Evolutionary conservation across 2,797 vertebrate species (phyloP), one percentile per base, ranked within the genome.

Genomic region (Nannoperca obscura): DNA sequence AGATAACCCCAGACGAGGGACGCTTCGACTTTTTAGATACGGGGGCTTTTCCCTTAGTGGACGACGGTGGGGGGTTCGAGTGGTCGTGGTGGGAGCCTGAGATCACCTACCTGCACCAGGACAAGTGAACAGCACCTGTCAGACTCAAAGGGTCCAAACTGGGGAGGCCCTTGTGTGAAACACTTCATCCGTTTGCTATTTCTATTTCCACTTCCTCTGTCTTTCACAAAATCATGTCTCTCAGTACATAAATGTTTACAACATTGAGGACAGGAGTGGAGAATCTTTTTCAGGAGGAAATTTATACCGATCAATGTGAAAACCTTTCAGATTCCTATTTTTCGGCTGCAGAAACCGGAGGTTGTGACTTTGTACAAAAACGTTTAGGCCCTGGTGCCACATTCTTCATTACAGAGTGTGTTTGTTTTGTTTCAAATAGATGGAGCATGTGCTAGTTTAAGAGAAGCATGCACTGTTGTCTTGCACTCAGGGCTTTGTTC

Each of bases 181-280:
- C 70, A 78, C 82, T 44, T 62, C 67, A 46, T 74, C 65, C 62
- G 10, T 86, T 80, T 82, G 61, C 59, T 71, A 32, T 76, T 84
- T 88, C 78, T 76, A 53, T 78, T 80, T 82, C 80, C 60, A 70
- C 81, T 84, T 87, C 74, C 61, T 83, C 79, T 76, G 7, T 72
- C 63, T 60, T 52, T 88, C 86, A 86, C 84, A 55, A 83, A 62
- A 69, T 69, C 70, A 53, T 68, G 49, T 82, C 71, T 88, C 78
- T 90, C 80, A 7, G 78, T 88, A 83, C 74, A 62, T 82, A 76
- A 88, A 91, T 94, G 93, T 94, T 94, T 94, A 94, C 92, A 93
- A 77, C 74, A 69, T 46, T 64, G 52, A 55, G 81, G 73, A 78
- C 52, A 20, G 67, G 64, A 60, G 70, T 30, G 63, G 74, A 67